Conservation (phyloP, 2,888 invertebrate genomes). For the Pteria penguin region DNA sequence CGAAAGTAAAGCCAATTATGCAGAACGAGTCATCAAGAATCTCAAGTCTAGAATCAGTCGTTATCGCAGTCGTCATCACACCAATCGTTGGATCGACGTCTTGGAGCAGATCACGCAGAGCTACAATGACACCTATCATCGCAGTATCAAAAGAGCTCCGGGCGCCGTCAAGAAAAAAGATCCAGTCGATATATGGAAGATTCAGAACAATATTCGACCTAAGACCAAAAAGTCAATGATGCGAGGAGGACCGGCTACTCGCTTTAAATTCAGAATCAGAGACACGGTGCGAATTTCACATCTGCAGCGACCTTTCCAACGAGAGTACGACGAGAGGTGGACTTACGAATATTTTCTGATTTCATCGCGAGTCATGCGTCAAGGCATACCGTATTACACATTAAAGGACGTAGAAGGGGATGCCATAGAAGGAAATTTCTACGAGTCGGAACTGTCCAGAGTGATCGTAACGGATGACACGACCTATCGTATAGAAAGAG, state of each 20-base stretch:
- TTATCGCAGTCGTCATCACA: slow-evolving; percentile 42
- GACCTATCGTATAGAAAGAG: slow-evolving; percentile 9
- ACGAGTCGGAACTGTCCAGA: slow-evolving; percentile 24
- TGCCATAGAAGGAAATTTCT: slow-evolving; percentile 10
- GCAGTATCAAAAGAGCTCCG: slow-evolving; percentile 39
- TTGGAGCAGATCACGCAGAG: background rate
- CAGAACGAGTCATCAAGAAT: slow-evolving; percentile 10
- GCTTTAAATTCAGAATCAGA: slow-evolving; percentile 16
- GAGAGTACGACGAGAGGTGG: slow-evolving; percentile 22
- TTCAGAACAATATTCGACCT: too few species aligned
- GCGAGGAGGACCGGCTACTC: too few species aligned
- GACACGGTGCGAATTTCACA: too few species aligned
- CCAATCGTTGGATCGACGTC: slow-evolving; percentile 34
- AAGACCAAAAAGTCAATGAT: too few species aligned
- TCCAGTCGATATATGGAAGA: slow-evolving; percentile 18
- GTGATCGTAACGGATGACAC: background rate
- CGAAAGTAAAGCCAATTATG: slow-evolving; percentile 1
- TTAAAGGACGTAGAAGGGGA: too few species aligned
- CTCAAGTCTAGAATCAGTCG: slow-evolving; percentile 37
- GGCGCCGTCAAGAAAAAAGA: slow-evolving; percentile 31
- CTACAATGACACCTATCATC: too few species aligned
- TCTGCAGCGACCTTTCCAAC: too few species aligned
- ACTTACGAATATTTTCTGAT: too few species aligned
- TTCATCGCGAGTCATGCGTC: too few species aligned
- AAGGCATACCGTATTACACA: too few species aligned